Evolutionary conservation across 35 echinoderm and acorn worm genomes (phyloP).

Genomic region (Apostichopus parvimensis): DNA sequence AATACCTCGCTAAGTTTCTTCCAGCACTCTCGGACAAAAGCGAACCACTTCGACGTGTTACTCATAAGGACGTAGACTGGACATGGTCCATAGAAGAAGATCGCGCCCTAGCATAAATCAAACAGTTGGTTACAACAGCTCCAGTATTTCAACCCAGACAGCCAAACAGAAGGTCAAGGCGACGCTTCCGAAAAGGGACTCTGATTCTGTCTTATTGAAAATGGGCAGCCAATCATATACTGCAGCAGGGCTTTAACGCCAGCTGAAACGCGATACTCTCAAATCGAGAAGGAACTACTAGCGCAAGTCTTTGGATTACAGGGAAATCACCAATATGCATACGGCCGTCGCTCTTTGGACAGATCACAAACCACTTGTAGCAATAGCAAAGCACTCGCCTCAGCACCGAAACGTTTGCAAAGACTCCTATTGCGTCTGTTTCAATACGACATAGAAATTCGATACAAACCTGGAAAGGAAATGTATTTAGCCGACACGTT

Average conservation of each 20-base stretch:
- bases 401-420: slow-evolving; percentile 67
- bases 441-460: slow-evolving; percentile 67
- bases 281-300: slow-evolving; percentile 42
- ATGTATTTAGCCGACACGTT: slow-evolving; percentile 69
- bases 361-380: slow-evolving; percentile 71
- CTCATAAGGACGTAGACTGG: slow-evolving; percentile 63
- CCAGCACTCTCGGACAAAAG: slow-evolving; percentile 53
- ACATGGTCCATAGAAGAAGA: slow-evolving; percentile 56
- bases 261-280: slow-evolving; percentile 11
- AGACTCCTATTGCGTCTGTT: slow-evolving; percentile 58
- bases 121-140: slow-evolving; percentile 22
- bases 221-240: slow-evolving; percentile 55
- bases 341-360: slow-evolving; percentile 60
- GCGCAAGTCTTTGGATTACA: slow-evolving; percentile 15
- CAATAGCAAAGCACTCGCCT: slow-evolving; percentile 64
- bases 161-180: slow-evolving; percentile 70
- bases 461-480: slow-evolving; percentile 60
- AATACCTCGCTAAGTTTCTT: slow-evolving; percentile 66
- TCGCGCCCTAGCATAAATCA: slow-evolving; percentile 41
- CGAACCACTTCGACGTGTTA: slow-evolving; percentile 60
- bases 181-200: slow-evolving; percentile 67
- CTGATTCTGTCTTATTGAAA: slow-evolving; percentile 41
- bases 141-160: slow-evolving; percentile 42
- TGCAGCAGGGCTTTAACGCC: slow-evolving; percentile 17
- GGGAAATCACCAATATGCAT: slow-evolving; percentile 61